Evolutionary conservation across 2,888 invertebrate species (phyloP), one percentile per base, ranked within the genome.

Genomic region (Eristalis arbustorum): DNA sequence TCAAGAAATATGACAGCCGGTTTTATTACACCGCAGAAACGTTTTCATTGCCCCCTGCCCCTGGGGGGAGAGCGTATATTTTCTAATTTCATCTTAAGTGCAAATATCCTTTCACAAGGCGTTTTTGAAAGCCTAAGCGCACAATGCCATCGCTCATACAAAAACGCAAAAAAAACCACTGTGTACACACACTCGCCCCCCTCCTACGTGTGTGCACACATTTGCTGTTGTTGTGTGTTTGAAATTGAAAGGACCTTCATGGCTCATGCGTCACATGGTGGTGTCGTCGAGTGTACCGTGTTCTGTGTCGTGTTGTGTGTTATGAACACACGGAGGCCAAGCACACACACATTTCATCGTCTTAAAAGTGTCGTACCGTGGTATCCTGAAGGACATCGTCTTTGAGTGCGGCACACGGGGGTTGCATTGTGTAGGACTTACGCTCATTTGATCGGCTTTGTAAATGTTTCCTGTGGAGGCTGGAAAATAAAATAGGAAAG

Each of bases 71-170:
- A 18, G 31, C 14, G 23, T 18, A 72, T 37, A 73, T 73, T 71
- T 78, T 71, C 37, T 78, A 71, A 64, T 71, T 61, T 72, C 72
- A 79, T 72, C 66, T 71, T 66, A 61, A 79, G 66, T 79, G 72
- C 72, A 79, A 79, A 79, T 79, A 79, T 72, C 22, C 34, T 66
- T 72, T 72, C 23, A 66, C 40, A 72, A 66, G 57, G 40, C 68
- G 49, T 49, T 61, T 62, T 68, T 62, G 23, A 28, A 14, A 56
- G 25, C 22, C 37, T 1, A n/a, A 63, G 31, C 56, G 31, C 56
- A 69, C 62, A 69, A 57, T 63, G 37, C 66, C 66, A 66, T 40
- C 66, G 57, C 18, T 18, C 56, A 49, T 14, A 4, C 66, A 31
- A 31, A 31, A 31, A 25, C n/a, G n/a, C n/a, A 74, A 40, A 40